Base-by-base conservation (phyloP, 2,113 vertebrate species). In the Camelus bactrianus region DNA sequence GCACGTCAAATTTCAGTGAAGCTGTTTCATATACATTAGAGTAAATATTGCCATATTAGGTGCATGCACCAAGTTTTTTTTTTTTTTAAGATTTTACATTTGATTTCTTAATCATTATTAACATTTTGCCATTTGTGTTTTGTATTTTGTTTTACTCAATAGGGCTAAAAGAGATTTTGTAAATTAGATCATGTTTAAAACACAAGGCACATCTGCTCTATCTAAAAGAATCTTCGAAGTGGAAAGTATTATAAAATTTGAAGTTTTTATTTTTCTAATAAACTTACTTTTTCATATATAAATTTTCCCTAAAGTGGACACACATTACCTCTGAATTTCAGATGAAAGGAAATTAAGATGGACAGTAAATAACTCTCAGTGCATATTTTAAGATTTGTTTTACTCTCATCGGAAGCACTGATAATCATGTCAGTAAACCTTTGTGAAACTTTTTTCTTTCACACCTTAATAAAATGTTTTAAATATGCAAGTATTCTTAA, bases 201-300 rank as follows among this genome's bases (percentile, higher is more conserved):
- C 72, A 70, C 70, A 95, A 91, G 86, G 38, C 89, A 93, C 67
- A 89, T 89, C 46, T 86, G 77, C 79, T 97, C 91, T 97, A 83
- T 83, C 64, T 93, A 86, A 85, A 95, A 94, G 73, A 89, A 54
- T 93, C 62, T 95, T 95, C 17, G 46, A 96, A 94, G 65, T 98
- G 84, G 67, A 79, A 96, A 96, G 89, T 93, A 96, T 28, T 97
- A 92, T 97, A 95, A 93, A 94, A 89, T 95, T 96, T 69, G 89
- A 97, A 96, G 64, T 80, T 97, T 97, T 94, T 97, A 97, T 97
- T 97, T 98, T 97, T 97, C 70, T 95, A 97, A 93, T 96, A 97
- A 98, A 94, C 50, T 85, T 97, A 84, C 35, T 67, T 93, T 95
- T 95, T 95, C 76, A 83, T 96, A 96, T 84, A 89, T 92, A 92